These are phyloP conservation scores for Muntiacus reevesi DNA, from an alignment of 2,113 vertebrate species.

Conservation along the genomic window DNA sequence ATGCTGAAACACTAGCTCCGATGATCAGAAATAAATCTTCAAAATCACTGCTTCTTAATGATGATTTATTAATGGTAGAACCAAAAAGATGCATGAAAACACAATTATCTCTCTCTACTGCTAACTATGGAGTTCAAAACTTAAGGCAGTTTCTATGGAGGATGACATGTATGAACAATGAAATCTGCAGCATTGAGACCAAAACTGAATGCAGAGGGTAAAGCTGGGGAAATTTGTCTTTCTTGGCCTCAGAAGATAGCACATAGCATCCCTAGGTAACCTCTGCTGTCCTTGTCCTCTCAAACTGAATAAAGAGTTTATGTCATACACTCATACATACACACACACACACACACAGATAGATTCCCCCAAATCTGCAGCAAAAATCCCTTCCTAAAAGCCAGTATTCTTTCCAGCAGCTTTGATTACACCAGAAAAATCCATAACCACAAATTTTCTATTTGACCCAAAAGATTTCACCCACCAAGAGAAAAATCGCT, in stretches of 20 bases:
- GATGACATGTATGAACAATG: background rate
- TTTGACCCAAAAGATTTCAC: background rate
- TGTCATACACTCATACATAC: background rate
- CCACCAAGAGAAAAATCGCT: background rate
- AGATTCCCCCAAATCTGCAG: background rate
- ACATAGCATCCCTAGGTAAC: background rate
- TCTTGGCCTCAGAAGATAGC: background rate
- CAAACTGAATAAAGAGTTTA: background rate
- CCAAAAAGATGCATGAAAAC: background rate
- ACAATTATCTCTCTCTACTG: background rate
- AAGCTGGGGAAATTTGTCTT: background rate
- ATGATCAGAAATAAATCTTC: background rate
- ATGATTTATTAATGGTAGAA: background rate
- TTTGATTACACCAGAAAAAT: background rate
- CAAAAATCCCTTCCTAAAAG: background rate
- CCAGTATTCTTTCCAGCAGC: background rate
- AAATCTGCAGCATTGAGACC: background rate
- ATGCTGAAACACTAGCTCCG: background rate
- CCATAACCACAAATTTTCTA: background rate
- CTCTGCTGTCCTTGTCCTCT: background rate
- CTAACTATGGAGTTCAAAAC: background rate
- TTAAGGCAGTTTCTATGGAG: background rate
- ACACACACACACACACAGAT: background rate
- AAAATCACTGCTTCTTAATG: constrained; percentile 9
- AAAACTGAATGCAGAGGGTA: background rate